A percentile compares a stretch with the other conserved stretches of the same genome.
Conservation (phyloP, 2,797 vertebrate genomes). For the Myiothlypis chrysogaster region DNA sequence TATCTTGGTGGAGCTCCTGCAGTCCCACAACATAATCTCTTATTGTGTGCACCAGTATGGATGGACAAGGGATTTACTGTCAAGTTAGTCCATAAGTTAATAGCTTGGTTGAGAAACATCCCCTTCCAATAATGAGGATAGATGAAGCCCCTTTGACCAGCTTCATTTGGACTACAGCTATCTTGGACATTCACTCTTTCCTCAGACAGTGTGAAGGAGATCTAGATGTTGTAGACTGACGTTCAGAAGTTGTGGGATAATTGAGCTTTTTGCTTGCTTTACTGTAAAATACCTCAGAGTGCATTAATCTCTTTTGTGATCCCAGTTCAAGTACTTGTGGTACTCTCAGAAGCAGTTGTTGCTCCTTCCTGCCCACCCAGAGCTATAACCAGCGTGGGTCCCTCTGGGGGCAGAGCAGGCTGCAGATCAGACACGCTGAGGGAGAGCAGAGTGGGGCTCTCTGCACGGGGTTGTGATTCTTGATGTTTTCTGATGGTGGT, state of each 20-base stretch:
- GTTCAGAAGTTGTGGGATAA: background rate
- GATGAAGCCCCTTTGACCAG: background rate
- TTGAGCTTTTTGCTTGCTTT: background rate
- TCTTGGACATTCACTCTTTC: background rate
- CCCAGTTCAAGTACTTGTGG: rapidly evolving
- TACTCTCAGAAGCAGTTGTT: background rate
- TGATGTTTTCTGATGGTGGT: background rate
- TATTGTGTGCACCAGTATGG: background rate
- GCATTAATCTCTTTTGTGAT: background rate
- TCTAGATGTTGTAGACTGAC: background rate
- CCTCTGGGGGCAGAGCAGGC: background rate
- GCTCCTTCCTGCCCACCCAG: background rate
- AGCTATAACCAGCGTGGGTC: background rate
- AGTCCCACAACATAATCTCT: background rate
- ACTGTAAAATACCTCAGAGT: background rate
- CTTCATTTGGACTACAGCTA: background rate
- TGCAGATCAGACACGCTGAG: background rate
- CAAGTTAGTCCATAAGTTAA: background rate
- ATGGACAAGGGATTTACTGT: background rate
- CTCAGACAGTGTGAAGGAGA: background rate
- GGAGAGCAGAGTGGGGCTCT: background rate
- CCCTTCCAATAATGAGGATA: background rate
- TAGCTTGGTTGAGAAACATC: background rate
- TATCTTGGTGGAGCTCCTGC: background rate
- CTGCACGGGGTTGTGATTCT: background rate